These are phyloP conservation scores for Diadema setosum DNA, from an alignment of 35 echinoderm and acorn worm genomes.

Conservation along the genomic window DNA sequence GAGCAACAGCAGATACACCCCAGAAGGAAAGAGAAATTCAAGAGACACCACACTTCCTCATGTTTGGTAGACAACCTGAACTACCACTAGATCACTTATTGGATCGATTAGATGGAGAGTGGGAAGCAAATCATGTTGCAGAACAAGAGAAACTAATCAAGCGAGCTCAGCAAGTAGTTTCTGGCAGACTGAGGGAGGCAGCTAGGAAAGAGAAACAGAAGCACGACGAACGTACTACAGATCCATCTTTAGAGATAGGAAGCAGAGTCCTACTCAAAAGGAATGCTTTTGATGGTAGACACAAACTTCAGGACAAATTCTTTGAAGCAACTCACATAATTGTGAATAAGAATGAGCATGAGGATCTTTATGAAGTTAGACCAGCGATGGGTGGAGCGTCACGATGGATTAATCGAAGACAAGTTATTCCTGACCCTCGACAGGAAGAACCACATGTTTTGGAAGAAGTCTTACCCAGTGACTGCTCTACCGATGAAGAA, in stretches of 20 bases:
- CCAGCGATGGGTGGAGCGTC: background rate
- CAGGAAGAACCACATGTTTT: background rate
- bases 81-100: slow-evolving; percentile 22
- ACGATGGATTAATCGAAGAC: background rate
- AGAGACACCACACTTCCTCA: background rate
- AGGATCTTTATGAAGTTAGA: background rate
- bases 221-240: background rate
- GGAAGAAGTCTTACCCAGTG: background rate
- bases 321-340: background rate
- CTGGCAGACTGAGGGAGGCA: background rate
- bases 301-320: slow-evolving; percentile 18
- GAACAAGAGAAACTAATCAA: background rate
- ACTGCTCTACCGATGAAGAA: background rate
- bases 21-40: too few species aligned
- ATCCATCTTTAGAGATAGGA: background rate
- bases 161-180: background rate
- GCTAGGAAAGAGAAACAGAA: background rate
- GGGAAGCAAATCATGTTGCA: background rate
- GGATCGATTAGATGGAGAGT: background rate
- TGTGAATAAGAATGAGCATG: background rate
- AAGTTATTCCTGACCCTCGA: background rate
- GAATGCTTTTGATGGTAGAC: background rate
- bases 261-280: background rate
- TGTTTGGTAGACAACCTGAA: slow-evolving; percentile 6
- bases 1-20: too few species aligned